phyloP scores from a whole-genome alignment of 2,888 invertebrate species.

The Himalopsyche anomala region DNA sequence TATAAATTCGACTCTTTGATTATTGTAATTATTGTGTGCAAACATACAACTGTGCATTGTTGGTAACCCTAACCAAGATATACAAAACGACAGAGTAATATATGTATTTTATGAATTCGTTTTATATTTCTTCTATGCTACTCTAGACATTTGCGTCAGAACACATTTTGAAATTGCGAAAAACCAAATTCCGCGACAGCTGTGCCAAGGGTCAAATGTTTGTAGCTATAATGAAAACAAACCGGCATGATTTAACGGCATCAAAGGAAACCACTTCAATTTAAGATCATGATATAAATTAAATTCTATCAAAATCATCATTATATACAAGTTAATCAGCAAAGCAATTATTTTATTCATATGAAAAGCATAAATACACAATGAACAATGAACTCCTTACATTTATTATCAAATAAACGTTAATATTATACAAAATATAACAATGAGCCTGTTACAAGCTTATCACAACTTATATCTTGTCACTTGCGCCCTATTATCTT shows the following conservation, averaged over 20 bases:
- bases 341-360: neutral
- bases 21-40: too few species aligned
- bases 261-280: neutral
- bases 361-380: too few species aligned
- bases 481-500: too few species aligned
- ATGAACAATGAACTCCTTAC: too few species aligned
- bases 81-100: neutral
- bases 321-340: neutral
- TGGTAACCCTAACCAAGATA: neutral
- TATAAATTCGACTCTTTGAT: too few species aligned
- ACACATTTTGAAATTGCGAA: conserved; percentile 49
- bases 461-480: too few species aligned
- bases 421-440: too few species aligned
- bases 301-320: neutral
- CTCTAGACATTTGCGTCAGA: neutral
- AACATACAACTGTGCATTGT: neutral
- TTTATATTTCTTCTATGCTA: neutral
- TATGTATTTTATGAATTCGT: neutral
- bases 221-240: conserved; percentile 13
- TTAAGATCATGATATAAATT: neutral
- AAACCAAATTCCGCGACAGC: conserved; percentile 44
- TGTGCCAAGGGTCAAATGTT: conserved; percentile 49
- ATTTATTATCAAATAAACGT: too few species aligned
- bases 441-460: too few species aligned
- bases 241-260: conserved; percentile 12